Evolutionary conservation across 2,888 invertebrate genomes (phyloP), one percentile per base, ranked within the genome.

Genomic region (Augiades crinisus): DNA sequence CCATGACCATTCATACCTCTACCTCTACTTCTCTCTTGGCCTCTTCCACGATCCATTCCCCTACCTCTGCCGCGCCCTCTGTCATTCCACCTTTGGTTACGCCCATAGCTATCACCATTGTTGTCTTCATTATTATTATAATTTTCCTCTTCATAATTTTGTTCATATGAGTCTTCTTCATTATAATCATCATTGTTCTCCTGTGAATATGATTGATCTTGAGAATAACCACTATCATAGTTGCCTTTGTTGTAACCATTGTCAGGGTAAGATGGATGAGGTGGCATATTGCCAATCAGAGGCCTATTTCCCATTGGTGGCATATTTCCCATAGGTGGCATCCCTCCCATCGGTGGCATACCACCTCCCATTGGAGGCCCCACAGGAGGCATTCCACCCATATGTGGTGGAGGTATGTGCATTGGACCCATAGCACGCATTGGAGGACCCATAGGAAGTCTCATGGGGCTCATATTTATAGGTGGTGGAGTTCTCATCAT

Each of bases 231-330:
- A 34, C 71, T 67, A 61, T 84, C 84, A 59, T 70, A 87, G 55
- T 73, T 75, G 17, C 78, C 73, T 65, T 89, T 87, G 57, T 80
- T 84, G 58, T 69, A 87, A 19, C 84, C 84, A 68, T 88, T 86
- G 54, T 87, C 86, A 19, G 72, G 53, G 56, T 80, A 87, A 10
- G 77, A 74, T 30, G 80, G 76, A 24, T 69, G 66, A 6, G 67
- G 70, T 13, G 68, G 68, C 67, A 73, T 74, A 21, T 67, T 77
- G 7, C 65, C 66, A 67, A 75, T 71, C 4, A 68, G 70, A 31
- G 72, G 71, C 71, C 70, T 74, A 53, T 66, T 72, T 17, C 68
- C 66, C 61, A 72, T 68, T 14, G 75, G 75, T 5, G 74, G 75
- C 68, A 78, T 74, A 47, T 65, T 69, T 5, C 67, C 70, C 72